Evolutionary conservation across 1,140 invertebrate genomes (phyloP).

Genomic region (Lordiphosa collinella): DNA sequence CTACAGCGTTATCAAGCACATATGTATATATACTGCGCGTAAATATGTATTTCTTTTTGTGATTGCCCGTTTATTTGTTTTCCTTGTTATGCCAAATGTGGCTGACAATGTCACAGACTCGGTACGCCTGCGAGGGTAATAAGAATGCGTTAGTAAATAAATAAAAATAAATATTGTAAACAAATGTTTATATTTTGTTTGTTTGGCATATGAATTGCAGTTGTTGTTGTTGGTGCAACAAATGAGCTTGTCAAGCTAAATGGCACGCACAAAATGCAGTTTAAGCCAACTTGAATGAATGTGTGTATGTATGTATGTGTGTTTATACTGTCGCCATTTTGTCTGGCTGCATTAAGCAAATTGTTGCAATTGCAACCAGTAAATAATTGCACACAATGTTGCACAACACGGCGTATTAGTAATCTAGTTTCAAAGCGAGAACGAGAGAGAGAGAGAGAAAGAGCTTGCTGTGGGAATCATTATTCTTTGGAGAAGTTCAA

Average conservation of each 20-base stretch:
- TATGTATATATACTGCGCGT: slow-evolving; percentile 2
- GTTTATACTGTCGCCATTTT: slow-evolving; percentile 59
- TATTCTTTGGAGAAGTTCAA: too few species aligned
- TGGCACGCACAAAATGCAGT: slow-evolving; percentile 63
- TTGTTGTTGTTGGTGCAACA: slow-evolving; percentile 41
- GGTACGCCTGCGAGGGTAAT: slow-evolving; percentile 22
- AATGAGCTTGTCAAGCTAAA: slow-evolving; percentile 71
- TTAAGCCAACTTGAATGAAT: not conserved
- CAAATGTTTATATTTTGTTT: slow-evolving; percentile 62
- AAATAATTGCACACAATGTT: slow-evolving; percentile 49
- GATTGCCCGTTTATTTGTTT: slow-evolving; percentile 7
- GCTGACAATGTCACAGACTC: slow-evolving; percentile 40
- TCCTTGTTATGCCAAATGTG: slow-evolving; percentile 45
- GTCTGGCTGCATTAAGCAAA: slow-evolving; percentile 58
- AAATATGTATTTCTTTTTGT: not conserved
- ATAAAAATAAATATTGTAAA: slow-evolving; percentile 71
- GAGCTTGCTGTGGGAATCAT: too few species aligned
- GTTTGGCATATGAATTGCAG: slow-evolving; percentile 48
- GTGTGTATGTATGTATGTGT: slow-evolving; percentile 14
- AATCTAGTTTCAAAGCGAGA: slow-evolving; percentile 33
- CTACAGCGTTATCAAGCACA: not conserved
- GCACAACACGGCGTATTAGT: slow-evolving; percentile 69
- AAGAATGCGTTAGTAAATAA: slow-evolving; percentile 49
- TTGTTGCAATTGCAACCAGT: slow-evolving; percentile 57
- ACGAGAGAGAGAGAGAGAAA: too few species aligned